phyloP scores from a whole-genome alignment of 2,113 vertebrate genomes.

The rat (Rattus norvegicus) region GRCr8 NC_086029.1:68279501-68280000 shows the following conservation, averaged over 20 bases:
- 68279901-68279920: not conserved
- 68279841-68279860: not conserved
- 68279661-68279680: not conserved
- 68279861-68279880: not conserved
- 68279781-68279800: not conserved
- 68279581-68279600: not conserved
- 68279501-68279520: not conserved
- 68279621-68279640: not conserved
- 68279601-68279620: not conserved
- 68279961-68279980: not conserved
- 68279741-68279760: not conserved
- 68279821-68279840: not conserved
- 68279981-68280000: not conserved
- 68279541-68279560: slow-evolving; percentile 31
- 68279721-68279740: not conserved
- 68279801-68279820: not conserved
- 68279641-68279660: not conserved
- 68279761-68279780: not conserved
- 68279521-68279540: not conserved
- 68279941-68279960: not conserved
- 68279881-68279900: not conserved
- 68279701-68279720: not conserved
- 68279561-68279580: not conserved
- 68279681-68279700: not conserved
- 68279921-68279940: not conserved